phyloP scores from a whole-genome alignment of 2,113 vertebrate species.

The Nanorana parkeri region DNA sequence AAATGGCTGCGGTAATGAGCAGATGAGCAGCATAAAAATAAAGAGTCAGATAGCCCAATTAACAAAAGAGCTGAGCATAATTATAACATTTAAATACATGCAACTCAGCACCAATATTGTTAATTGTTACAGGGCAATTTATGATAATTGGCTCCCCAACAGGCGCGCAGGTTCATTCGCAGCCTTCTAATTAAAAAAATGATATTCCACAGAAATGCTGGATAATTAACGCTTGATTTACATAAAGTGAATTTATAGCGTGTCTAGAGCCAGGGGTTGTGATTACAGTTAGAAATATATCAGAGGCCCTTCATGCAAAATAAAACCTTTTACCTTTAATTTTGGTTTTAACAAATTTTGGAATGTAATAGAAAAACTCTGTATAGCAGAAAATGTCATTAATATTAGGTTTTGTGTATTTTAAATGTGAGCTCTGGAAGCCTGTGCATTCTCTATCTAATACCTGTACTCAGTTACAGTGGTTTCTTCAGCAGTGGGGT shows the following conservation, averaged over 20 bases:
- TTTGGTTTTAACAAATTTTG: no score
- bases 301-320: background rate
- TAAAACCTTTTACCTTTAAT: background rate
- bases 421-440: no score
- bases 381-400: no score
- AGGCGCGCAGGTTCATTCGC: constrained; percentile 76
- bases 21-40: constrained; percentile 96
- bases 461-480: no score
- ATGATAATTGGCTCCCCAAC: constrained; percentile 97
- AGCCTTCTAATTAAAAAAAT: constrained; percentile 83
- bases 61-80: constrained; percentile 96
- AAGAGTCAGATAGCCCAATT: constrained; percentile 99
- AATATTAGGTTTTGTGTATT: no score
- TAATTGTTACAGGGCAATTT: constrained; percentile 98
- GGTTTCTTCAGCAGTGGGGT: no score
- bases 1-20: constrained; percentile 97
- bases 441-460: no score
- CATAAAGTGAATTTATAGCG: constrained; percentile 71
- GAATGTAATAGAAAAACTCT: no score
- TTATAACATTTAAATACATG: constrained; percentile 98
- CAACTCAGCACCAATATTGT: constrained; percentile 85
- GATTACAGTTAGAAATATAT: constrained; percentile 38
- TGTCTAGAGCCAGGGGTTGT: constrained; percentile 15
- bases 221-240: constrained; percentile 86
- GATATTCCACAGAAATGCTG: constrained; percentile 75